A percentile compares a stretch with the other conserved stretches of the same genome.
Conservation (phyloP, 2,888 invertebrate genomes). For the Athripsodes cinereus region DNA sequence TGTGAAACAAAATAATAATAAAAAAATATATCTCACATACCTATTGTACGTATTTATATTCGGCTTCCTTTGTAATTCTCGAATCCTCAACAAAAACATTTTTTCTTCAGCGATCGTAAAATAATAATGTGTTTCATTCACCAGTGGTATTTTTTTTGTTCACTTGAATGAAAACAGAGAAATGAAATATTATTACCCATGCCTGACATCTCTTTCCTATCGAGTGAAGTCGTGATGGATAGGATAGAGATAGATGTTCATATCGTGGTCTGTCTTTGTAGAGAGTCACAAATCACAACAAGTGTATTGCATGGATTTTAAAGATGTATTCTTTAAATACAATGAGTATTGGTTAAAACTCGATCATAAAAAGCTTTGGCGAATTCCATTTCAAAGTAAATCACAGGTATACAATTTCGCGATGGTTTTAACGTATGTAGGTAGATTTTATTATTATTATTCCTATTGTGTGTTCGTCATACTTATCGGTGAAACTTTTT, state of each 20-base stretch:
- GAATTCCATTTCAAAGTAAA: conserved; percentile 14
- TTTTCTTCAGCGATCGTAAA: conserved; percentile 20
- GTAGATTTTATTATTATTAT: not conserved
- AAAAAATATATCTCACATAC: not conserved
- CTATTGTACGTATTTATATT: too few relatives aligned
- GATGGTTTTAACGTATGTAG: not conserved
- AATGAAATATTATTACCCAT: not conserved
- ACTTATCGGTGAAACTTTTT: not conserved
- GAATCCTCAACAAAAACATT: conserved; percentile 13
- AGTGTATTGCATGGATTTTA: conserved; percentile 19
- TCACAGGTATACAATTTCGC: conserved; percentile 14
- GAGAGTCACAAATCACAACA: conserved; percentile 18
- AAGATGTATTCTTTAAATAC: conserved; percentile 16
- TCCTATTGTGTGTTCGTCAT: not conserved
- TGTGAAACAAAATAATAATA: not conserved
- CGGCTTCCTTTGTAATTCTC: conserved; percentile 14
- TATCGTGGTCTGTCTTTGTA: not conserved
- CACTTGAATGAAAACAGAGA: conserved; percentile 12
- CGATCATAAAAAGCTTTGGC: conserved; percentile 13
- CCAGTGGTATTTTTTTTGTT: conserved; percentile 22
- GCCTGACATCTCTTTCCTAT: not conserved
- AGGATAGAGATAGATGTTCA: not conserved
- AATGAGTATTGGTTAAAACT: conserved; percentile 17
- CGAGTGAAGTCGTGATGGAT: not conserved
- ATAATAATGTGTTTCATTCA: conserved; percentile 24